Base-by-base conservation (phyloP, 1,140 invertebrate species). In the Drosophila azteca region DNA sequence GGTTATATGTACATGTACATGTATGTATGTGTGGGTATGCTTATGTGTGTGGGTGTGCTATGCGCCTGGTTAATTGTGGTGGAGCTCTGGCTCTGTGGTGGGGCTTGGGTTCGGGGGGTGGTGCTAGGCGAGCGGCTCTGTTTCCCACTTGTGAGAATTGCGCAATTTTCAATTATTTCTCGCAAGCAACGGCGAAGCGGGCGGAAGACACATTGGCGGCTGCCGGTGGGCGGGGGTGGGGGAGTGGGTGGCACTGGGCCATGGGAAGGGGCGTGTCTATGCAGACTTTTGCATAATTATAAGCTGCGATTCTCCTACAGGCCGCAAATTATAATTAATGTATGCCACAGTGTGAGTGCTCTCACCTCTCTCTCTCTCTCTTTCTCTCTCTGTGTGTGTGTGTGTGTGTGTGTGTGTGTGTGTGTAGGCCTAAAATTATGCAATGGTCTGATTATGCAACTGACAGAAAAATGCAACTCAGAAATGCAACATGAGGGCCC, bases 121-220 rank as follows among this genome's bases (percentile, higher is more conserved):
- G 29, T 55, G 31, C 31, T 11, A 1, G 31, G 9, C 31, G 31
- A 46, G 49, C 54, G 55, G 67, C 69, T 57, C 72, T 81, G 77
- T 74, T 85, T 80, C 82, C 82, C 82, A 85, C 82, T 85, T 87
- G 82, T 85, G 82, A 87, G 82, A 85, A 85, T 85, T 85, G 82
- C 83, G 82, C 82, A 85, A 85, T 85, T 85, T 85, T 85, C 82
- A 85, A 85, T 85, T 85, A 85, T 85, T 85, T 87, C 82, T 69
- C 61, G 63, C 68, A 73, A 78, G 60, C 73, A 73, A 67, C 6
- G 45, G 8, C 13, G 11, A 5, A 6, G 17, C 3, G 3, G 8
- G 17, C 17, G 17, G 17, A 1, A 20, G 17, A 20, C 17, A 20
- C 17, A 20, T 20, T 20, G 17, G 17, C 17, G 17, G 17, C 17